Evolutionary conservation across 53 echinoderm and acorn worm genomes (phyloP).

Genomic region (Glandiceps talaboti): DNA sequence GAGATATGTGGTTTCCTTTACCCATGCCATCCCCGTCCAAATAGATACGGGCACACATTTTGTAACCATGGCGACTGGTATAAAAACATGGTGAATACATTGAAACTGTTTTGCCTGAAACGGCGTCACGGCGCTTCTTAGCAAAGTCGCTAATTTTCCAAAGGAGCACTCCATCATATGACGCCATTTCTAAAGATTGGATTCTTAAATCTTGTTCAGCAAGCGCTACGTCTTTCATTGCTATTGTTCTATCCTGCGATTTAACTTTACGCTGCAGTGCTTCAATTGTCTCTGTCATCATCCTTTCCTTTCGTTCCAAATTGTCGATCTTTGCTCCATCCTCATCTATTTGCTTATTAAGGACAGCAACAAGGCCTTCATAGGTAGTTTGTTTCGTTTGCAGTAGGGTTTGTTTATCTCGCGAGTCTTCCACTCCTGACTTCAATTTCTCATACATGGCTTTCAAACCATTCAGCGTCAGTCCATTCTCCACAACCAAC

Average conservation of each 20-base stretch:
- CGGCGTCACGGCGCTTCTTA: conserved; percentile 65
- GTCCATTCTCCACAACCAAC: background rate
- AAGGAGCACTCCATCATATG: conserved; percentile 65
- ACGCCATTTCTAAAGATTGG: conserved; percentile 70
- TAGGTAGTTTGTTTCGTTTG: background rate
- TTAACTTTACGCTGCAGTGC: conserved; percentile 14
- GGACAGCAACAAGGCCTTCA: background rate
- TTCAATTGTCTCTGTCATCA: background rate
- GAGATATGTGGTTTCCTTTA: conserved; percentile 72
- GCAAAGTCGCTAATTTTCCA: conserved; percentile 89
- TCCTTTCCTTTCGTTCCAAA: background rate
- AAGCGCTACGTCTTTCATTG: conserved; percentile 65
- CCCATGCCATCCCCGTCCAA: conserved; percentile 85
- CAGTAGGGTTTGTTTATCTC: background rate
- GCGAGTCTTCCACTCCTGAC: background rate
- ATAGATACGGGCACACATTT: conserved; percentile 46
- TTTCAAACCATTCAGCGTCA: background rate
- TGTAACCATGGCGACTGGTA: conserved; percentile 50
- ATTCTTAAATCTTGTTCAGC: conserved; percentile 90
- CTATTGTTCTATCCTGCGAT: conserved; percentile 46
- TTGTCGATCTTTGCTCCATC: background rate
- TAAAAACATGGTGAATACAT: conserved; percentile 52
- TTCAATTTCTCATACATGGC: background rate
- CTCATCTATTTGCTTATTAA: background rate
- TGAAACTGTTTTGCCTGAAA: conserved; percentile 26